phyloP scores from a whole-genome alignment of 2,888 invertebrate species.

The Nomada goodeniana region DNA sequence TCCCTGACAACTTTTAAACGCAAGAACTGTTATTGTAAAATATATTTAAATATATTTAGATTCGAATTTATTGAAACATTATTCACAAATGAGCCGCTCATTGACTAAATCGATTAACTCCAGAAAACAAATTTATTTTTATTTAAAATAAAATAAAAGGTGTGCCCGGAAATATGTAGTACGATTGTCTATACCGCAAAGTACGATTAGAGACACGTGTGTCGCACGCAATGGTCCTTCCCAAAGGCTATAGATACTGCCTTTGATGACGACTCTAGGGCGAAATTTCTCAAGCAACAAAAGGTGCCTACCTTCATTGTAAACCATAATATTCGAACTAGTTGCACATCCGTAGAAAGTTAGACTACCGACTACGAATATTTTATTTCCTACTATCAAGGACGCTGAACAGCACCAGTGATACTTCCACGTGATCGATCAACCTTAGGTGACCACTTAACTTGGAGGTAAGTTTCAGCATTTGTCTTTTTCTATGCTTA shows the following conservation, averaged over 20 bases:
- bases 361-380: slow-evolving; percentile 66
- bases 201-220: slow-evolving; percentile 30
- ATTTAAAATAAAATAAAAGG: background rate
- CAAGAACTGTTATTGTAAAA: too few species aligned
- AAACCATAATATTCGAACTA: slow-evolving; percentile 36
- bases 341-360: slow-evolving; percentile 63
- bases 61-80: too few species aligned
- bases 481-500: slow-evolving; percentile 10
- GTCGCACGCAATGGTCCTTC: slow-evolving; percentile 23
- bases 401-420: slow-evolving; percentile 64
- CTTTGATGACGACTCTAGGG: slow-evolving; percentile 33
- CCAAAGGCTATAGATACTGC: slow-evolving; percentile 32
- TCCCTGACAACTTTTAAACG: too few species aligned
- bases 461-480: slow-evolving; percentile 15
- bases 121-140: too few species aligned
- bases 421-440: slow-evolving; percentile 72
- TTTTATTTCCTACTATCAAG: slow-evolving; percentile 74
- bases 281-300: slow-evolving; percentile 34
- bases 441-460: slow-evolving; percentile 29
- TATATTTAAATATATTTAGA: too few species aligned
- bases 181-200: background rate
- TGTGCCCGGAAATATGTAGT: background rate
- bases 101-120: too few species aligned
- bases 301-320: background rate
- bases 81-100: too few species aligned